Evolutionary conservation across 2,888 invertebrate species (phyloP).

Genomic region (Frankliniella intonsa): DNA sequence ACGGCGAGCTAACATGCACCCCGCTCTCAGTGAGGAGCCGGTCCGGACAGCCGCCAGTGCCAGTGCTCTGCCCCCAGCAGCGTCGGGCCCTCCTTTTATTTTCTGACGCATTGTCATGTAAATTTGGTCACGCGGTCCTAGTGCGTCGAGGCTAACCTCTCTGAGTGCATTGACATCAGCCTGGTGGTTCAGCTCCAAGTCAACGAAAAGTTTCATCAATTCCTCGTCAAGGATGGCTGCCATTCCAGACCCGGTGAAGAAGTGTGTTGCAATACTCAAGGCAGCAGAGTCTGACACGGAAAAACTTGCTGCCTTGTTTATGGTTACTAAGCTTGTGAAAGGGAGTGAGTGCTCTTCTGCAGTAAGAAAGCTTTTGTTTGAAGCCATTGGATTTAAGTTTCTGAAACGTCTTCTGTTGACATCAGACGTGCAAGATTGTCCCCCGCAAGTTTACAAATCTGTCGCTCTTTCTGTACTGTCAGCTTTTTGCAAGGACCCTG

Average conservation of each 20-base stretch:
- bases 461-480: slow-evolving; percentile 83
- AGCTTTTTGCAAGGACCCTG: slow-evolving; percentile 76
- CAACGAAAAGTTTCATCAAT: background rate
- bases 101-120: background rate
- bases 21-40: background rate
- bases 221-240: slow-evolving; percentile 32
- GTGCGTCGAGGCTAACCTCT: background rate
- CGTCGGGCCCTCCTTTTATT: background rate
- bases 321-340: slow-evolving; percentile 86
- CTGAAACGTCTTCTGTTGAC: slow-evolving; percentile 72
- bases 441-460: slow-evolving; percentile 84
- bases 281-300: slow-evolving; percentile 80
- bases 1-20: background rate
- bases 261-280: slow-evolving; percentile 76
- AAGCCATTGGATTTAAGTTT: slow-evolving; percentile 85
- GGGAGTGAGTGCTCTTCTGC: slow-evolving; percentile 69
- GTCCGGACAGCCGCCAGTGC: background rate
- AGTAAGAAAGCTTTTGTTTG: slow-evolving; percentile 75
- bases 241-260: slow-evolving; percentile 75
- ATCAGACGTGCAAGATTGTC: slow-evolving; percentile 77
- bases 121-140: background rate
- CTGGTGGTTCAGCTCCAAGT: background rate
- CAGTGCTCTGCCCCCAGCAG: background rate
- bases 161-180: background rate
- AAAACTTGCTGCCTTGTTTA: slow-evolving; percentile 84